A percentile compares a stretch with the other conserved stretches of the same genome.
These are phyloP conservation scores for Pterocles gutturalis DNA, from an alignment of 2,113 vertebrate species.

Conservation along the genomic window DNA sequence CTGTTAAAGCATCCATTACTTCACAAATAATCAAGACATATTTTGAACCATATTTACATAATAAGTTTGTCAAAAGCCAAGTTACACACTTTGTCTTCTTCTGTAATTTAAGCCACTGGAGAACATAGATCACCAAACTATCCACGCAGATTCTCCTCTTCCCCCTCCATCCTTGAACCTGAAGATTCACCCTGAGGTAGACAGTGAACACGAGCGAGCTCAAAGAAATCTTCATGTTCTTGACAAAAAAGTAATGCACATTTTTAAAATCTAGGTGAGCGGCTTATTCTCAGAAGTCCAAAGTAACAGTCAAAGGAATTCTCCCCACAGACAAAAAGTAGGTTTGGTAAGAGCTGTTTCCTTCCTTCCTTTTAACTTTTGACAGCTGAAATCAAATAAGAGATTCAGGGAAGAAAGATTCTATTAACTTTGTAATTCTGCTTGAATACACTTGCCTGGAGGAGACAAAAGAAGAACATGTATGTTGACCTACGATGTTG, in stretches of 20 bases:
- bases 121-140: background rate
- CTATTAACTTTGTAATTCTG: background rate
- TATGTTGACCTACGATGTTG: background rate
- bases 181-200: background rate
- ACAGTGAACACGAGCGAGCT: background rate
- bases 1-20: background rate
- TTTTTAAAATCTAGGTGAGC: background rate
- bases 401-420: background rate
- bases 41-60: background rate
- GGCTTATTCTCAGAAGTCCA: background rate
- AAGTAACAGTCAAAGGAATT: background rate
- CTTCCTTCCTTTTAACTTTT: background rate
- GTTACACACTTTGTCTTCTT: background rate
- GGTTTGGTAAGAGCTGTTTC: background rate
- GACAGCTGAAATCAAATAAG: background rate
- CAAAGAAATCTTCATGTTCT: fast-evolving
- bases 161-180: background rate
- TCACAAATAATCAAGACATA: background rate
- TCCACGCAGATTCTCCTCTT: background rate
- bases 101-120: background rate
- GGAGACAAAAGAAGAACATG: background rate
- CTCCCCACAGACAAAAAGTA: background rate
- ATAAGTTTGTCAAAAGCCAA: background rate
- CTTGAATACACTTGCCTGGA: background rate
- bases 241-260: background rate